These are phyloP conservation scores for Phytoseiulus persimilis DNA, from an alignment of 2,888 invertebrate species.

Conservation along the genomic window DNA sequence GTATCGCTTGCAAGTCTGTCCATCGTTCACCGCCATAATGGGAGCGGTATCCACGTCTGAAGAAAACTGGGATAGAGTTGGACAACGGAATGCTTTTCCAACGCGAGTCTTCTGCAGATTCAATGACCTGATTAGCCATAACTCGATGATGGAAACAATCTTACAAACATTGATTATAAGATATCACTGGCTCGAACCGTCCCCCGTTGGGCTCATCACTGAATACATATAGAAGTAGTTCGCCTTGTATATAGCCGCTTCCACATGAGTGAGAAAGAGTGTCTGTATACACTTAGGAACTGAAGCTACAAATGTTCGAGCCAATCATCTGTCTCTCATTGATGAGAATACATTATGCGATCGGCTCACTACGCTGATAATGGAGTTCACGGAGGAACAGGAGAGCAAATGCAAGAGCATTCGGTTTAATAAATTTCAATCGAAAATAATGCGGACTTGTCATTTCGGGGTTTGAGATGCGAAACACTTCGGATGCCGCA, in stretches of 20 bases:
- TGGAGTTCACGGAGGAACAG: background rate
- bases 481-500: too few relatives aligned
- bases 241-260: background rate
- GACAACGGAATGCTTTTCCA: too few relatives aligned
- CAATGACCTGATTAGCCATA: conserved; percentile 5
- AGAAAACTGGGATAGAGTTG: too few relatives aligned
- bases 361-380: background rate
- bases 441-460: background rate
- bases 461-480: background rate
- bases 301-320: background rate
- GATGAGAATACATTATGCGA: background rate
- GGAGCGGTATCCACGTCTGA: too few relatives aligned
- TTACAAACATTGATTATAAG: background rate
- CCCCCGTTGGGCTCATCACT: background rate
- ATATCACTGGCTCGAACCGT: background rate
- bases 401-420: background rate
- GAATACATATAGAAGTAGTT: background rate
- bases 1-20: too few relatives aligned
- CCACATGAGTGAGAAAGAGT: background rate
- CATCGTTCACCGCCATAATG: too few relatives aligned
- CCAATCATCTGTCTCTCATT: background rate
- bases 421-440: background rate
- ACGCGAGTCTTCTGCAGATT: background rate
- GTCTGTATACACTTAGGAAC: background rate
- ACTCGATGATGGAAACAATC: background rate